Percentiles rank a stretch among this genome's conserved stretches.
Evolutionary conservation across 2,113 vertebrate species (phyloP).

Genomic region (Sorex fumeus): DNA sequence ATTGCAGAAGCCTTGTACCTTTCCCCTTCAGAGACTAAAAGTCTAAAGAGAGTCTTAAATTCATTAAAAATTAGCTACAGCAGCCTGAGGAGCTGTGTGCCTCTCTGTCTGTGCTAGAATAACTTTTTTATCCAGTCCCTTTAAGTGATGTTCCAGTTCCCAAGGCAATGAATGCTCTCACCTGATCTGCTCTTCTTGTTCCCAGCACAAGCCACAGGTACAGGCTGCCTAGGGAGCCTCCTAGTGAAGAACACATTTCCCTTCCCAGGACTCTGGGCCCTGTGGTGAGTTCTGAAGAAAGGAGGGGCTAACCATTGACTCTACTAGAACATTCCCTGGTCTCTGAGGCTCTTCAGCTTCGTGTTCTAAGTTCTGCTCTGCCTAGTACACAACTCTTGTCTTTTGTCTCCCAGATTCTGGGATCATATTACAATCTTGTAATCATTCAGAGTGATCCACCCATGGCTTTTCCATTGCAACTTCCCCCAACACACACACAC

Average conservation of each 20-base stretch:
- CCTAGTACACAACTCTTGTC: neutral
- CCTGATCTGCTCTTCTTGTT: neutral
- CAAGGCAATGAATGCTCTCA: neutral
- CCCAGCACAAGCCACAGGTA: neutral
- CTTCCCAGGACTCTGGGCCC: neutral
- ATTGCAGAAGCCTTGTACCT: rapidly evolving
- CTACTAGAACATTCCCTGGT: neutral
- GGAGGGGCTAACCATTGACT: too few species aligned
- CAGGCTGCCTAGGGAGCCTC: neutral
- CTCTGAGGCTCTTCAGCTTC: rapidly evolving
- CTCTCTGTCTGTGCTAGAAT: neutral
- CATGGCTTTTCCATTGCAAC: neutral
- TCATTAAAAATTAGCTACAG: rapidly evolving
- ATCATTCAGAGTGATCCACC: neutral
- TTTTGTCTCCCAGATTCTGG: neutral
- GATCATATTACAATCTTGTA: neutral
- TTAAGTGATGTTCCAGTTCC: too few species aligned
- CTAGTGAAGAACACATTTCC: neutral
- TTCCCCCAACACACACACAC: neutral
- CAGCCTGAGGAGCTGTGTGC: too few species aligned
- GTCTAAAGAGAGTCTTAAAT: neutral
- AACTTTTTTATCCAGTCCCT: neutral
- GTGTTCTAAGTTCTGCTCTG: neutral
- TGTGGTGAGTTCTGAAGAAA: neutral
- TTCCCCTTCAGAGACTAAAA: neutral